These are phyloP conservation scores for Morpho helenor DNA, from an alignment of 2,888 invertebrate genomes.

Conservation along the genomic window DNA sequence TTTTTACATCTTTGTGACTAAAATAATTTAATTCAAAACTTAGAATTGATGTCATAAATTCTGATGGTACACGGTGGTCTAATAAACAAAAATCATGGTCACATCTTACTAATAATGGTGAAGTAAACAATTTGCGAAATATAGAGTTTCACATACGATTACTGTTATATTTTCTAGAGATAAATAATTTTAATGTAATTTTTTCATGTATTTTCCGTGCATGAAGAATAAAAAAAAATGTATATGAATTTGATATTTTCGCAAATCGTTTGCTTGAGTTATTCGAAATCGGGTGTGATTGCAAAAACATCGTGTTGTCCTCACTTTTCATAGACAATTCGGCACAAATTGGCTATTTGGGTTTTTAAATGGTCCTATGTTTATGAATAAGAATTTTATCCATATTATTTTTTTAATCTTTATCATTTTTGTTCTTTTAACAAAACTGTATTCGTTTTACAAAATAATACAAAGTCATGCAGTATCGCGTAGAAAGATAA, in stretches of 20 bases:
- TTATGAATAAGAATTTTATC: not conserved
- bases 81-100: not conserved
- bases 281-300: slow-evolving; percentile 17
- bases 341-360: slow-evolving; percentile 26
- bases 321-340: slow-evolving; percentile 67
- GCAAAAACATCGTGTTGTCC: slow-evolving; percentile 45
- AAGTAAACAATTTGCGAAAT: slow-evolving; percentile 3
- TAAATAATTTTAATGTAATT: no score
- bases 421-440: no score
- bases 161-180: no score
- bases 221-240: no score
- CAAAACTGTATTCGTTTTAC: no score
- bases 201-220: no score
- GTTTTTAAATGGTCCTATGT: slow-evolving; percentile 1
- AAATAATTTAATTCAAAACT: not conserved
- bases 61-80: slow-evolving; percentile 2
- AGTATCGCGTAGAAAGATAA: no score
- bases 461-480: no score
- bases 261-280: slow-evolving; percentile 12
- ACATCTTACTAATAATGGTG: not conserved
- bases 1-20: not conserved
- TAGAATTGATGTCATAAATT: not conserved
- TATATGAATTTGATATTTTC: slow-evolving; percentile 1
- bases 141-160: no score
- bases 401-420: no score